These are phyloP conservation scores for Chondrosia reniformis DNA, from an alignment of 37 sponge, comb jelly and placozoan species.

Conservation along the genomic window DNA sequence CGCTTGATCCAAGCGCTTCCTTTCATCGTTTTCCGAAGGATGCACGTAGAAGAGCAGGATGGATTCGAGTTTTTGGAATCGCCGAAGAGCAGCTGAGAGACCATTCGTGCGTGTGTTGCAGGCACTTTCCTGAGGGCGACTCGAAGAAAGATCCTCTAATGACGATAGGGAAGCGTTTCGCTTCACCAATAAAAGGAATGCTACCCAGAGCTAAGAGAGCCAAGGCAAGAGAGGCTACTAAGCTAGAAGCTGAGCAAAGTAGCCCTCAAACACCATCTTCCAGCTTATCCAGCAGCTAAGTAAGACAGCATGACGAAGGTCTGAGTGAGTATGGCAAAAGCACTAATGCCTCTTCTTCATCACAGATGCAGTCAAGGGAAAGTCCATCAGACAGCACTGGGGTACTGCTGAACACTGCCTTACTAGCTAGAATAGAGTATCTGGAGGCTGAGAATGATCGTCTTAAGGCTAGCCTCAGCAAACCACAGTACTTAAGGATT, in stretches of 20 bases:
- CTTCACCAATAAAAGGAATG: slow-evolving; percentile 29
- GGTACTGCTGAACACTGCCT: too few species aligned
- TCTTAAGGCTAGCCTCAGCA: too few species aligned
- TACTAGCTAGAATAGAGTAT: slow-evolving; percentile 31
- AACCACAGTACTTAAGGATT: too few species aligned
- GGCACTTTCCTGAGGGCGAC: slow-evolving; percentile 47
- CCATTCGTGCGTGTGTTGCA: slow-evolving; percentile 23
- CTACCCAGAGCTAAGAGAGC: neutral
- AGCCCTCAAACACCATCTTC: too few species aligned
- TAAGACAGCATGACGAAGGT: neutral
- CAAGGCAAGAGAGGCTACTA: neutral
- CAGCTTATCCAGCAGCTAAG: neutral
- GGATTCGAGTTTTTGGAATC: slow-evolving; percentile 19
- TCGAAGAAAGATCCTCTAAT: slow-evolving; percentile 23
- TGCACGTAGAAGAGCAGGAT: neutral
- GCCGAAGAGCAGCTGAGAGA: slow-evolving; percentile 11
- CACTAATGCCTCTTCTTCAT: too few species aligned
- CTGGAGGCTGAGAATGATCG: slow-evolving; percentile 34
- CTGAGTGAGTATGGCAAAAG: neutral
- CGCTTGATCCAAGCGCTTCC: slow-evolving; percentile 11
- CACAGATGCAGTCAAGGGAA: too few species aligned
- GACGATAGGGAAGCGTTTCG: slow-evolving; percentile 32
- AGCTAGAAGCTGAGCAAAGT: neutral
- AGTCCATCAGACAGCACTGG: too few species aligned
- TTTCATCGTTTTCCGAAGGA: too few species aligned